Evolutionary conservation across 2,888 invertebrate species (phyloP).

Genomic region (Masnerella sp.): DNA sequence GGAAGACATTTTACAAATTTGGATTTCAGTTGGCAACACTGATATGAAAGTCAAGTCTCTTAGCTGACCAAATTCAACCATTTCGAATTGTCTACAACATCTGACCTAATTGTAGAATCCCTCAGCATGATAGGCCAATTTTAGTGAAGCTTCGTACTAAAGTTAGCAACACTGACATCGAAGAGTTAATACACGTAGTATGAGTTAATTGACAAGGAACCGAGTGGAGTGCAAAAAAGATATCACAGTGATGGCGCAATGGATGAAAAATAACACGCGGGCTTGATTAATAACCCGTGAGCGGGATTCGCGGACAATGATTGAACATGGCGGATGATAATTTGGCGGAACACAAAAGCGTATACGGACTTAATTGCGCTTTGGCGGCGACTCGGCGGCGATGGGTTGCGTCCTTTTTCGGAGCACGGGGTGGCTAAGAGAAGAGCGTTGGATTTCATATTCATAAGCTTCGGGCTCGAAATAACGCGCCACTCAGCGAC

Average conservation of each 20-base stretch:
- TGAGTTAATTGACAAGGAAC: not conserved
- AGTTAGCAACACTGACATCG: too few species aligned
- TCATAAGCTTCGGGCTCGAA: constrained; percentile 67
- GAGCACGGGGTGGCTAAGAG: constrained; percentile 57
- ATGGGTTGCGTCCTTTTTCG: constrained; percentile 48
- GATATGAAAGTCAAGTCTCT: too few species aligned
- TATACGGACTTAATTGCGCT: constrained; percentile 54
- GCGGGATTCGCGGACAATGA: constrained; percentile 45
- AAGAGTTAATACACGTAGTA: too few species aligned
- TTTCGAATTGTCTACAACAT: too few species aligned
- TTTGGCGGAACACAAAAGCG: constrained; percentile 57
- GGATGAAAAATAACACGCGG: constrained; percentile 30
- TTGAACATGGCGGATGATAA: constrained; percentile 51
- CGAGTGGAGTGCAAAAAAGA: constrained; percentile 11
- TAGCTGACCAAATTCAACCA: too few species aligned
- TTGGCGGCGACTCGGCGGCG: constrained; percentile 57
- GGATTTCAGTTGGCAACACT: too few species aligned
- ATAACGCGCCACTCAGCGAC: constrained; percentile 68
- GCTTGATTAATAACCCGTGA: constrained; percentile 49
- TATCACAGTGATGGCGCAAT: constrained; percentile 8
- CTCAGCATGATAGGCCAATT: too few species aligned
- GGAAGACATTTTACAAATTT: too few species aligned
- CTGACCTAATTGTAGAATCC: too few species aligned
- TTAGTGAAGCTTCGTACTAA: too few species aligned
- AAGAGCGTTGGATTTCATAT: constrained; percentile 69